A percentile compares a stretch with the other conserved stretches of the same genome.
These are phyloP conservation scores for Eubasilissa regina DNA, from an alignment of 1,140 invertebrate species.

Conservation along the genomic window DNA sequence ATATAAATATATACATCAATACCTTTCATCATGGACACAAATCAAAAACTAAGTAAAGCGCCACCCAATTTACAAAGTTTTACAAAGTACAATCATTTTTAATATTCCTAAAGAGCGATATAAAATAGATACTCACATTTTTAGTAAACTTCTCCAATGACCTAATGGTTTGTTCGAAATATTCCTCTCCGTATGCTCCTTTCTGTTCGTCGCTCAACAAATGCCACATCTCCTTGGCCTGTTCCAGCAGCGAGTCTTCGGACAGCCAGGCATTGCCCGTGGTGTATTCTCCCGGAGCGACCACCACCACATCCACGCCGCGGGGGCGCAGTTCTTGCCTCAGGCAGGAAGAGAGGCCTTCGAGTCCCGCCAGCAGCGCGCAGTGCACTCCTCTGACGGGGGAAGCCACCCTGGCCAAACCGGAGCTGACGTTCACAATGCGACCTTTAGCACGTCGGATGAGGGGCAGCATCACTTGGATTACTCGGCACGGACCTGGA, in stretches of 20 bases:
- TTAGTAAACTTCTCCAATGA: constrained; percentile 84
- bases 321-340: constrained; percentile 85
- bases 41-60: too few species aligned
- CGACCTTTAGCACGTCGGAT: constrained; percentile 82
- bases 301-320: constrained; percentile 82
- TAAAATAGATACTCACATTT: constrained; percentile 70
- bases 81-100: too few species aligned
- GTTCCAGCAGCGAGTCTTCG: constrained; percentile 80
- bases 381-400: constrained; percentile 86
- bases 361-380: constrained; percentile 82
- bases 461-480: constrained; percentile 86
- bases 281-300: constrained; percentile 87
- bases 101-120: too few species aligned
- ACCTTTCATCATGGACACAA: too few species aligned
- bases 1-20: too few species aligned
- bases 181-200: constrained; percentile 84
- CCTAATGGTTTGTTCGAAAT: constrained; percentile 84
- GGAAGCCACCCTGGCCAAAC: constrained; percentile 83
- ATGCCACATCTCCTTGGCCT: constrained; percentile 87
- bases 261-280: constrained; percentile 84
- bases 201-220: constrained; percentile 82
- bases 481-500: constrained; percentile 78
- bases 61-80: too few species aligned
- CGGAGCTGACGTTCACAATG: constrained; percentile 78
- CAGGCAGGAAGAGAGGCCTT: constrained; percentile 86